These are phyloP conservation scores for Haemorhous mexicanus DNA, from an alignment of 2,113 vertebrate genomes.

Conservation along the genomic window DNA sequence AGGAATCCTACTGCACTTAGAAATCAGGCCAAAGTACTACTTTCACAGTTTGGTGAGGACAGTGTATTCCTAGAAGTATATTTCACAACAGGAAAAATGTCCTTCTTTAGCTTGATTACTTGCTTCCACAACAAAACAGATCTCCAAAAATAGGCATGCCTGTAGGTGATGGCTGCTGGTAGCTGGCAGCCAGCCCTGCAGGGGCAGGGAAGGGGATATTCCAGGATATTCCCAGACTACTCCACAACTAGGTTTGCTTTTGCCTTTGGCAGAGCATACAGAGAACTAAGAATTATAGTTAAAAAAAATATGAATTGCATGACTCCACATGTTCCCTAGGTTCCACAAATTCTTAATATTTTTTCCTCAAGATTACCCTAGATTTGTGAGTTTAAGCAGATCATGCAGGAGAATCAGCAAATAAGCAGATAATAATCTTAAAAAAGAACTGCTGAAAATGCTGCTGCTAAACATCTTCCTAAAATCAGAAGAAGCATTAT, in stretches of 20 bases:
- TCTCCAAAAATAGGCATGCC: fast-evolving
- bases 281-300: neutral
- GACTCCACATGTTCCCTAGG: neutral
- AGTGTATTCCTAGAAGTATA: neutral
- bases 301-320: neutral
- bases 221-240: neutral
- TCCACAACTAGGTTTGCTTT: neutral
- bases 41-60: neutral
- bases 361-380: neutral
- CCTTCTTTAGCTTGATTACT: neutral
- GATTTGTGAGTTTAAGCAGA: neutral
- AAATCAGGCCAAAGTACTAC: neutral
- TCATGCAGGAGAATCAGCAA: neutral
- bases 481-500: neutral
- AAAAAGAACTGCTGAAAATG: neutral
- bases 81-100: neutral
- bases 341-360: neutral
- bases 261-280: neutral
- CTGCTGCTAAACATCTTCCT: neutral
- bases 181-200: neutral
- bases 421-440: neutral
- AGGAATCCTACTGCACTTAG: neutral
- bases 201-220: neutral
- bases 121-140: neutral
- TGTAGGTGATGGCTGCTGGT: neutral